These are phyloP conservation scores for Globicephala melas DNA, from an alignment of 2,113 vertebrate species.

Conservation along the genomic window DNA sequence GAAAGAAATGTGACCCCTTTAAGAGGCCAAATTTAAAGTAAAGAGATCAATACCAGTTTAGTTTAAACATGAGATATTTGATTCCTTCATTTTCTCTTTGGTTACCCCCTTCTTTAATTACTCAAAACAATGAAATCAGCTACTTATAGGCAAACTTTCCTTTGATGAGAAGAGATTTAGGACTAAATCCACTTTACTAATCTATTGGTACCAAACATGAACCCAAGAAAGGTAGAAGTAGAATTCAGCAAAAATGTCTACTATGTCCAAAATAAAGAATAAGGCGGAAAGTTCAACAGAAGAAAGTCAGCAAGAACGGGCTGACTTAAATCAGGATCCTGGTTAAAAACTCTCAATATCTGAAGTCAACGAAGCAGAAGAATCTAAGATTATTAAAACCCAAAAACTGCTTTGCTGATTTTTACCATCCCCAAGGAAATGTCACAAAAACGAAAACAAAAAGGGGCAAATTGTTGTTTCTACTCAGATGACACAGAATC, in stretches of 20 bases:
- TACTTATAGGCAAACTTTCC: not conserved
- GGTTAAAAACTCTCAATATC: conserved; percentile 3
- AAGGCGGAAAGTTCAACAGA: not conserved
- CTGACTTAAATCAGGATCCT: not conserved
- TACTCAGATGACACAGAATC: conserved; percentile 19
- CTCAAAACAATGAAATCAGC: conserved; percentile 38
- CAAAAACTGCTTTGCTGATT: not conserved
- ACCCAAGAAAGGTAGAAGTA: conserved; percentile 2
- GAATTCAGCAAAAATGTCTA: conserved; percentile 46
- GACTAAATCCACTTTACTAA: conserved; percentile 31
- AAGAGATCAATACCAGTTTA: not conserved
- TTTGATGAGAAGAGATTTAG: conserved; percentile 43
- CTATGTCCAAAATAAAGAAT: conserved; percentile 16
- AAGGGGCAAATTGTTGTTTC: not conserved
- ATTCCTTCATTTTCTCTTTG: not conserved
- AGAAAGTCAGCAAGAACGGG: not conserved
- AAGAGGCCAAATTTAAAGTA: not conserved
- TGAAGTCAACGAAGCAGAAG: not conserved
- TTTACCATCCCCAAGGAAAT: conserved; percentile 15
- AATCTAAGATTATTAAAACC: not conserved
- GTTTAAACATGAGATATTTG: not conserved
- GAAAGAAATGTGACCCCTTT: conserved; percentile 19
- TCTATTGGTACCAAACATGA: not conserved
- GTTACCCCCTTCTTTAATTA: conserved; percentile 7
- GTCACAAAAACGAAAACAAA: not conserved